Percentiles rank a stretch among this genome's conserved stretches.
Evolutionary conservation across 1,140 invertebrate genomes (phyloP).

Genomic region (Ostrea denselamellosa): DNA sequence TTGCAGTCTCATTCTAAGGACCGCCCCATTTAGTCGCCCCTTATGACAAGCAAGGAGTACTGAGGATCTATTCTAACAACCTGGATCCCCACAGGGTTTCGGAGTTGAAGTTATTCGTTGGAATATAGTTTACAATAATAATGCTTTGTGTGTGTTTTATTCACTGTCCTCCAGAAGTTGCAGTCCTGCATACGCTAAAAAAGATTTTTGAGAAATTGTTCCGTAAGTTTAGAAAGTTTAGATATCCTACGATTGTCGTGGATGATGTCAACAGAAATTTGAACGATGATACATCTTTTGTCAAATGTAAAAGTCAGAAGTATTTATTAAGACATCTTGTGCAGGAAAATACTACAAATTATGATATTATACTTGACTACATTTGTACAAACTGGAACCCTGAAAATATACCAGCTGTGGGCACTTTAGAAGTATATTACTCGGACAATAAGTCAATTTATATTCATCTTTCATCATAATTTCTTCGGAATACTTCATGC

Average conservation of each 20-base stretch:
- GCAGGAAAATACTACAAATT: constrained; percentile 47
- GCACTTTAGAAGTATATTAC: constrained; percentile 49
- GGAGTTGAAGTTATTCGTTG: background rate
- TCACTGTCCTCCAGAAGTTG: constrained; percentile 27
- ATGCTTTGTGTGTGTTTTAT: background rate
- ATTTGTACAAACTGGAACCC: constrained; percentile 46
- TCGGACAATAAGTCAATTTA: constrained; percentile 52
- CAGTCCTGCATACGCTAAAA: background rate
- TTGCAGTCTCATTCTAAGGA: too few relatives aligned
- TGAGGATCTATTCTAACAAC: too few relatives aligned
- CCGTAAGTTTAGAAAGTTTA: background rate
- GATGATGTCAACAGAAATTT: constrained; percentile 47
- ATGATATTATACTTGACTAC: constrained; percentile 49
- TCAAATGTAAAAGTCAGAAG: background rate
- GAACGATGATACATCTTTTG: background rate
- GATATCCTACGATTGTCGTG: constrained; percentile 29
- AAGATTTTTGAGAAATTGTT: background rate
- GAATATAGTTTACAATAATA: background rate
- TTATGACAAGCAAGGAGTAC: too few relatives aligned
- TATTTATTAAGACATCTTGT: constrained; percentile 16
- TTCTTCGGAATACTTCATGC: background rate
- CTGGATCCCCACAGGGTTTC: too few relatives aligned
- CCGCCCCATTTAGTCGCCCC: too few relatives aligned
- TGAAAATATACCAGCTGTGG: background rate
- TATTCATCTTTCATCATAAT: background rate